Conservation (phyloP, 2,113 vertebrate species). For the Monopterus albus region DNA sequence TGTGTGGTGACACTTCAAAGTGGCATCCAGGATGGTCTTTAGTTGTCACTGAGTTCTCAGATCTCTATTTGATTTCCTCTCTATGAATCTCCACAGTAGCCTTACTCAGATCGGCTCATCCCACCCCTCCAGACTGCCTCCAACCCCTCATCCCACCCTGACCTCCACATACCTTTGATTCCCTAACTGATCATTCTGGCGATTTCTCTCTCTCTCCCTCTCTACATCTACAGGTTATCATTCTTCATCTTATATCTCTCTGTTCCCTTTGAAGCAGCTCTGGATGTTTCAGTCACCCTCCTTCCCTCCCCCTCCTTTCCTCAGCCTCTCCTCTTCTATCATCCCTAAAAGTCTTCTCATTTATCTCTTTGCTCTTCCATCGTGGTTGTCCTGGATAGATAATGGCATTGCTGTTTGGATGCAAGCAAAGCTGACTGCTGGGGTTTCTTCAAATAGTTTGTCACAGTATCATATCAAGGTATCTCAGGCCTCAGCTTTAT, state of each 20-base stretch:
- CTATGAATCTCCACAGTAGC: constrained; percentile 18
- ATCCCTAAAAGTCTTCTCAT: constrained; percentile 36
- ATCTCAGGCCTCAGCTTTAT: constrained; percentile 3
- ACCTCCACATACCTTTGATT: constrained; percentile 61
- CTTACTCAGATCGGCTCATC: constrained; percentile 26
- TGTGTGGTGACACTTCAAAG: constrained; percentile 52
- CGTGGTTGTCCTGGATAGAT: constrained; percentile 38
- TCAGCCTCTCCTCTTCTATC: constrained; percentile 38
- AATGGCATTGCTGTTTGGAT: constrained; percentile 20
- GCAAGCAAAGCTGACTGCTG: constrained; percentile 24
- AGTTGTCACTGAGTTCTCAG: constrained; percentile 36
- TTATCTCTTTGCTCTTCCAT: constrained; percentile 56
- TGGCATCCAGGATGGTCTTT: constrained; percentile 2
- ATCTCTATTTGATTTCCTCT: constrained; percentile 46
- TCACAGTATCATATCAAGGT: constrained; percentile 27
- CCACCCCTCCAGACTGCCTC: background rate
- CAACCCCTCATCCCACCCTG: constrained; percentile 10
- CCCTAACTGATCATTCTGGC: constrained; percentile 63
- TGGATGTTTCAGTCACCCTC: constrained; percentile 53
- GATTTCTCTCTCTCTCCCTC: constrained; percentile 46
- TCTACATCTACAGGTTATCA: constrained; percentile 35
- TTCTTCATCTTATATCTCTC: constrained; percentile 44
- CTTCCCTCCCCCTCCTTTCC: constrained; percentile 24
- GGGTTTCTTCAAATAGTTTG: constrained; percentile 37
- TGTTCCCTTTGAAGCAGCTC: constrained; percentile 66